Evolutionary conservation across 2,888 invertebrate genomes (phyloP), one percentile per base, ranked within the genome.

Genomic region (Disparrhopalites patrizii): DNA sequence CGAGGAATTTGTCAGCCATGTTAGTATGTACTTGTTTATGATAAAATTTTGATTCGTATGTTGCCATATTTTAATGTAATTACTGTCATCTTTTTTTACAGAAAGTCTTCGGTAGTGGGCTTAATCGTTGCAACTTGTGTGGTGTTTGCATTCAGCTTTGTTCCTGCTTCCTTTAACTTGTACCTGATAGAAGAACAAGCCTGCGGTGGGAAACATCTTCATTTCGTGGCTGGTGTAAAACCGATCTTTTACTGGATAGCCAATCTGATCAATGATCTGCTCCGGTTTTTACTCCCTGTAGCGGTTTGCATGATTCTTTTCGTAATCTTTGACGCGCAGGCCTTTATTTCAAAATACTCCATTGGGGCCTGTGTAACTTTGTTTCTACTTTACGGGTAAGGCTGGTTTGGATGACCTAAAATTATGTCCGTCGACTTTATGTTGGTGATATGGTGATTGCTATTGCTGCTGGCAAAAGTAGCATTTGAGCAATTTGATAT

Each of bases 81-180:
- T 10, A 43, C 20, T 23, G 18, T 7, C 8, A 47, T 47, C 3
- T 47, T 23, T 47, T 15, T 28, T 3, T 58, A n/a, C 28, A 54
- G 54, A 15, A 15, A 8, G 18, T 18, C 13, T n/a, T n/a, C 15
- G 5, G n/a, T 31, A 31, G 20, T 54, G 30, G 54, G 43, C 1
- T 15, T 52, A 15, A 3, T 33, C 13, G 47, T 28, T n/a, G 79
- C 80, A 3, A 78, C 80, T 43, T 78, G 79, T 54, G 77, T 86
- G 15, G 82, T 85, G 63, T 82, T 85, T 76, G 84, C 84, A 5
- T 78, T 86, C 77, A 82, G 83, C 54, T 83, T 85, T 75, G 87
- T 92, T 20, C 87, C 89, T 2, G 92, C 92, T 0, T 90, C 89
- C 58, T 89, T 89, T 62, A 86, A 90, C 1, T 84, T 90, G 67